These are phyloP conservation scores for Apoderus coryli DNA, from an alignment of 2,888 invertebrate species.

Conservation along the genomic window DNA sequence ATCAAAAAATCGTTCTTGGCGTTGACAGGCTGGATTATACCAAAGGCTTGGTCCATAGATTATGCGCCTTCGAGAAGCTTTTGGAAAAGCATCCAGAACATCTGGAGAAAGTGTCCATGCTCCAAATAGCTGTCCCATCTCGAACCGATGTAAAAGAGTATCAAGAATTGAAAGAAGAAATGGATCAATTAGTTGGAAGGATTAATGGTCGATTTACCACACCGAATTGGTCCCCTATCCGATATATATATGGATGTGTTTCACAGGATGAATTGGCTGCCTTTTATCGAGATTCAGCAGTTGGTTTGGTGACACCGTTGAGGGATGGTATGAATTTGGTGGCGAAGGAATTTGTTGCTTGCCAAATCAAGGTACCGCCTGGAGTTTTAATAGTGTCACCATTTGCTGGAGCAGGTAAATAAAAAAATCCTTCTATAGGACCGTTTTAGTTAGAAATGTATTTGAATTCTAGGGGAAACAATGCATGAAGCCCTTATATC, in stretches of 20 bases:
- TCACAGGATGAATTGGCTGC: constrained; percentile 76
- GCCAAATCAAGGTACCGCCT: constrained; percentile 70
- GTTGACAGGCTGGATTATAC: constrained; percentile 85
- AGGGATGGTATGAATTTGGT: constrained; percentile 87
- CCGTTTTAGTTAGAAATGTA: too few species aligned
- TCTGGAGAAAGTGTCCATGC: constrained; percentile 63
- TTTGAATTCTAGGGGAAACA: too few species aligned
- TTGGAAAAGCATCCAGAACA: constrained; percentile 75
- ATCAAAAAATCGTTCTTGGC: constrained; percentile 69
- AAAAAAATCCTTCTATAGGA: too few species aligned
- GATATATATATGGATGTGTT: constrained; percentile 76
- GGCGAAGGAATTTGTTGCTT: constrained; percentile 85
- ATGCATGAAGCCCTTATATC: constrained; percentile 86
- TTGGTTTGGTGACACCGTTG: constrained; percentile 75
- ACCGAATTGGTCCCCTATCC: constrained; percentile 82
- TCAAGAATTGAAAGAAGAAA: constrained; percentile 77
- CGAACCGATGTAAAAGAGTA: constrained; percentile 83
- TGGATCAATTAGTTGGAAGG: constrained; percentile 76
- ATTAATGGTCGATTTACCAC: constrained; percentile 84
- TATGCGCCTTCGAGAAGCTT: constrained; percentile 70
- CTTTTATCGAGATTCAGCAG: constrained; percentile 74
- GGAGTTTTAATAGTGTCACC: constrained; percentile 82
- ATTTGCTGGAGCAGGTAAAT: constrained; percentile 82
- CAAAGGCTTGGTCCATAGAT: constrained; percentile 71
- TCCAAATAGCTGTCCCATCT: constrained; percentile 81